A percentile compares a stretch with the other conserved stretches of the same genome.
These are phyloP conservation scores for Psophia crepitans DNA, from an alignment of 2,113 vertebrate species.

Conservation along the genomic window DNA sequence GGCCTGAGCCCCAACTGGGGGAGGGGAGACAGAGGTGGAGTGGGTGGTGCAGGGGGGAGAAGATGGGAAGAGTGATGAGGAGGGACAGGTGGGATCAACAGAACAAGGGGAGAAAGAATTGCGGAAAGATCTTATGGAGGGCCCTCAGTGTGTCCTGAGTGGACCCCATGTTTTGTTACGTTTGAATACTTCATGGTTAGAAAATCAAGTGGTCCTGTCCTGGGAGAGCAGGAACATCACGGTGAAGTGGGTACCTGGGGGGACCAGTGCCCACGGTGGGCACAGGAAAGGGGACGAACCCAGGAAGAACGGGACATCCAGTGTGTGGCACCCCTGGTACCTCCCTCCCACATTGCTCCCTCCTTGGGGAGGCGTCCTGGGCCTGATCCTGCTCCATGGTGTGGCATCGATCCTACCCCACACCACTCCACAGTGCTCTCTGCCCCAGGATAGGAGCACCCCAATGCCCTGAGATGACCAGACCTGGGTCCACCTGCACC, in stretches of 20 bases:
- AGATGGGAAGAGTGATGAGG: not conserved
- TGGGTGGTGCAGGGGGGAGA: not conserved
- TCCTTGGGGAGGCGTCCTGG: not conserved
- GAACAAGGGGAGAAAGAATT: not conserved
- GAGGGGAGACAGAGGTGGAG: not conserved
- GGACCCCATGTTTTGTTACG: not conserved
- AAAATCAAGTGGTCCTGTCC: not conserved
- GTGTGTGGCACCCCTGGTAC: not conserved
- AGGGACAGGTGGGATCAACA: not conserved
- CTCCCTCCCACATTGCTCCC: not conserved
- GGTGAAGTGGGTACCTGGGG: not conserved
- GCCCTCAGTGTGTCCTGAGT: not conserved
- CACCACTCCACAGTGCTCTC: not conserved
- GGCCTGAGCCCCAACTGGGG: not conserved
- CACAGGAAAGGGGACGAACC: not conserved
- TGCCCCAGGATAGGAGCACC: not conserved
- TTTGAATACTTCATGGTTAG: not conserved
- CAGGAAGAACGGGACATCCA: not conserved
- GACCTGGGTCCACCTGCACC: not conserved
- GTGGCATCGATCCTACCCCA: not conserved
- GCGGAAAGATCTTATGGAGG: not conserved
- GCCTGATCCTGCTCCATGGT: not conserved
- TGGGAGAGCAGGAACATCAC: not conserved
- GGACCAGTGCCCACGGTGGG: fast-evolving
- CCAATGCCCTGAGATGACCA: not conserved